Evolutionary conservation across 2,797 vertebrate species (phyloP), one percentile per base, ranked within the genome.

Genomic region (Avahi laniger): DNA sequence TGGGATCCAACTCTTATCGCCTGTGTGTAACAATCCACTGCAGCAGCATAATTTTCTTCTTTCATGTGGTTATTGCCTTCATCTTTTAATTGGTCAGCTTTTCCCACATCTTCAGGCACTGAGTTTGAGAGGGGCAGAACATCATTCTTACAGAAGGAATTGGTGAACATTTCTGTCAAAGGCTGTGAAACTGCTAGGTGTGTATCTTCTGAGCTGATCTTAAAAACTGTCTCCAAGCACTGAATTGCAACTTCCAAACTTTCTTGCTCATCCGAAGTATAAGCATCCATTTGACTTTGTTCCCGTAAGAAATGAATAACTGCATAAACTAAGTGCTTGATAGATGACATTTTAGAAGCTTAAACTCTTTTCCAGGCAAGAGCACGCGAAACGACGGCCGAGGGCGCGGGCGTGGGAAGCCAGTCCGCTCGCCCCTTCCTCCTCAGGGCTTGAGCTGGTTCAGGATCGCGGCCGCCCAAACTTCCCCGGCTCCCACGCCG

Each of bases 41-140:
- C 99, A 89, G 99, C 99, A 97, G 98, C 98, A 87, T 99, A 99
- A 97, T 99, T 99, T 98, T 99, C 99, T 97, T 99, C 99, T 98
- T 99, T 99, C 99, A 99, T 99, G 98, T 99, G 99, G 97, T 99
- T 99, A 98, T 99, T 99, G 88, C 99, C 99, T 99, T 99, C 99
- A 93, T 99, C 99, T 97, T 99, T 99, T 28, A 99, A 98, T 75
- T 99, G 99, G 96, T 99, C 99, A 33, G 99, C 99, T 98, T 99
- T 99, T 95, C 99, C 99, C 4, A 98, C 98, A 69, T 99, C 99
- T 96, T 99, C 99, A 75, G 99, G 98, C 57, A 99, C 99, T 4
- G 98, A 99, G 98, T 99, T 99, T 89, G 99, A 99, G 75, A 99
- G 96, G 57, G 99, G 99, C 88, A 99, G 75, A 96, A 99, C 98